These are phyloP conservation scores for Drosophila subobscura DNA, from an alignment of 1,140 invertebrate genomes.

Conservation along the genomic window DNA sequence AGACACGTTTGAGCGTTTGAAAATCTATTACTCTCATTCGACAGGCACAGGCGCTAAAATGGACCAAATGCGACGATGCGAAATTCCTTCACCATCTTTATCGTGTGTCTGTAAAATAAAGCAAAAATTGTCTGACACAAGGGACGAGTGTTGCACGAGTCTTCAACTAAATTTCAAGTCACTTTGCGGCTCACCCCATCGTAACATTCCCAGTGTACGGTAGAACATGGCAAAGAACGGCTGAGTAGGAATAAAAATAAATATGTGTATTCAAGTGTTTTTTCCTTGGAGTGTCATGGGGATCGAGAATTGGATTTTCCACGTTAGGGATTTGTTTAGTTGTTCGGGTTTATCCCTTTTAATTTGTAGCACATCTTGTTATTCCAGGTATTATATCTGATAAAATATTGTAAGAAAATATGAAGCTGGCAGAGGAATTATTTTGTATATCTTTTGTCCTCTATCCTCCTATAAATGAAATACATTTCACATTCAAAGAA, in stretches of 20 bases:
- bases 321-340: too few relatives aligned
- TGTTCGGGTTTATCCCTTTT: too few relatives aligned
- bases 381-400: too few relatives aligned
- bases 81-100: slow-evolving; percentile 23
- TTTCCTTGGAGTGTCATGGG: too few relatives aligned
- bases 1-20: slow-evolving; percentile 60
- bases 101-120: slow-evolving; percentile 2
- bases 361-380: too few relatives aligned
- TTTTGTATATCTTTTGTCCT: too few relatives aligned
- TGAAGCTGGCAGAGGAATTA: too few relatives aligned
- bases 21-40: slow-evolving; percentile 61
- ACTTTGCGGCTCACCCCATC: background rate
- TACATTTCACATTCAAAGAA: background rate
- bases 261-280: background rate
- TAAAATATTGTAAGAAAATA: too few relatives aligned
- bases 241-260: background rate
- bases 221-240: background rate
- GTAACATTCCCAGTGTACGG: background rate
- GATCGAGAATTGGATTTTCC: too few relatives aligned
- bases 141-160: background rate
- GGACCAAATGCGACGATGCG: slow-evolving; percentile 47
- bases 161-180: slow-evolving; percentile 18
- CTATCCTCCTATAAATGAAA: too few relatives aligned
- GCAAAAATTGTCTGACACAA: slow-evolving; percentile 15
- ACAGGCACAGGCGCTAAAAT: slow-evolving; percentile 59